Evolutionary conservation across 1,140 invertebrate genomes (phyloP), one percentile per base, ranked within the genome.

Genomic region (Holotrichia oblita): DNA sequence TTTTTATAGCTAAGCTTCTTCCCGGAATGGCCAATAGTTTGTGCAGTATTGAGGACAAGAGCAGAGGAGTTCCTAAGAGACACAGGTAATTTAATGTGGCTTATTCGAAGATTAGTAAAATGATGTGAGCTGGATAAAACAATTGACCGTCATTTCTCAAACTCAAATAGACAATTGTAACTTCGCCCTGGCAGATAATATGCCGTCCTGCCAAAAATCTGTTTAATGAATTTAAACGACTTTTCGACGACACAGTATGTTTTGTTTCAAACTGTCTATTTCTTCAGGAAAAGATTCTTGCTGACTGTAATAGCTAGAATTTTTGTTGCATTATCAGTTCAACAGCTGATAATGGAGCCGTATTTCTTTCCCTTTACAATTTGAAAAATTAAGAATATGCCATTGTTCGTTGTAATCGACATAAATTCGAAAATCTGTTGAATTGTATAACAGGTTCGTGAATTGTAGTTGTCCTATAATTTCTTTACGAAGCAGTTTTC

Each of bases 71-170:
- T n/a, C n/a, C n/a, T n/a, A n/a, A n/a, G n/a, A n/a, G n/a, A 9
- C 82, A 78, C n/a, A n/a, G n/a, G n/a, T 42, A 80, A 69, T 44
- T 41, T 61, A 0, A 59, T 1, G 22, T 85, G 85, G 6, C 79
- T 44, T n/a, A n/a, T n/a, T n/a, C n/a, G n/a, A n/a, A 61, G 79
- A n/a, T 75, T 73, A 20, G n/a, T 83, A 78, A 17, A n/a, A n/a
- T n/a, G n/a, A n/a, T n/a, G n/a, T n/a, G n/a, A n/a, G n/a, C n/a
- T n/a, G n/a, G n/a, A n/a, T 6, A 76, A 17, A 76, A 76, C 17
- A 44, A 76, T 55, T 76, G 41, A 40, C 41, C 42, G 74, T n/a
- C 34, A 9, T 55, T 76, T 76, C 6, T 76, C 20, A n/a, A 17
- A 76, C 6, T 42, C 6, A 48, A 76, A 64, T 8, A 3, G 48